phyloP scores from a whole-genome alignment of 2,797 vertebrate species.

The Gouania willdenowi region DNA sequence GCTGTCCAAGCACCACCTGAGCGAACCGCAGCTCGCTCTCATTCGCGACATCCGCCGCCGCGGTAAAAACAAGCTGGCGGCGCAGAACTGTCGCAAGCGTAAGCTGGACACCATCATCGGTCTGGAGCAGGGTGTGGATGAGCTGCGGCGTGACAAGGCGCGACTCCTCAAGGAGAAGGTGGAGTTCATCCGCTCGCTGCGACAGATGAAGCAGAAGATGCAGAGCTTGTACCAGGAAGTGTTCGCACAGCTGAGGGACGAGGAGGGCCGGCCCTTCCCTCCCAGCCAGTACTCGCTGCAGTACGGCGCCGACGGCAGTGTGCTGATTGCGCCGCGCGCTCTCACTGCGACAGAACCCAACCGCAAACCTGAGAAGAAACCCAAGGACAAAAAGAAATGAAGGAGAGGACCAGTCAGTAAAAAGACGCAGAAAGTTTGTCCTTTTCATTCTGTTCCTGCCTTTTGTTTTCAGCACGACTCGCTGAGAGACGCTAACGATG shows the following conservation, averaged over 20 bases:
- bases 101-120: conserved; percentile 98
- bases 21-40: conserved; percentile 91
- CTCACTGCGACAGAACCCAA: conserved; percentile 77
- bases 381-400: conserved; percentile 97
- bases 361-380: conserved; percentile 90
- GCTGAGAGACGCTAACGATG: conserved; percentile 54
- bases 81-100: conserved; percentile 97
- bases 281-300: conserved; percentile 91
- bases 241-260: conserved; percentile 90
- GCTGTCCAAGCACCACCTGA: conserved; percentile 93
- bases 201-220: conserved; percentile 98
- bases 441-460: conserved; percentile 66
- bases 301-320: conserved; percentile 88
- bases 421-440: conserved; percentile 74
- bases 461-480: conserved; percentile 68
- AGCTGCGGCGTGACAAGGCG: conserved; percentile 88
- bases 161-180: conserved; percentile 94
- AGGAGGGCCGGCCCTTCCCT: conserved; percentile 91
- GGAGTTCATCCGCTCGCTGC: conserved; percentile 90
- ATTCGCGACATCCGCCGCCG: conserved; percentile 94
- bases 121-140: conserved; percentile 93
- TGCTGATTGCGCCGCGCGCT: conserved; percentile 86
- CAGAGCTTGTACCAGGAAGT: conserved; percentile 96
- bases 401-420: conserved; percentile 24
- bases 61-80: conserved; percentile 99